Conservation (phyloP, 2,113 vertebrate genomes). For the Eulemur rufifrons region DNA sequence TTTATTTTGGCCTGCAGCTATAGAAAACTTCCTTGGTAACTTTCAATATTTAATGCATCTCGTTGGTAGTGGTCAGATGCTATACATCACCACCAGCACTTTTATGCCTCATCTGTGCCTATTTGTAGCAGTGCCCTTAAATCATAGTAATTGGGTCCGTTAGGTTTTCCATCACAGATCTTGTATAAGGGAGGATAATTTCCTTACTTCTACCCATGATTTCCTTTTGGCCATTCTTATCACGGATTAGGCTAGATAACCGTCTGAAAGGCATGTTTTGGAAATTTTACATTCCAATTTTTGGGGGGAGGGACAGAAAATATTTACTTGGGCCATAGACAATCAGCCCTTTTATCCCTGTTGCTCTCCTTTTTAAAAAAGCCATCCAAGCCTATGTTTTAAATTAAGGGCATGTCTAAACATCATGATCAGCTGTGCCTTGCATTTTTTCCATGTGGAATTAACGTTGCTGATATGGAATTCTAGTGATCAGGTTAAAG, state of each 20-base stretch:
- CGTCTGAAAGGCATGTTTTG: not conserved
- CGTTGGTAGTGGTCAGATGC: not conserved
- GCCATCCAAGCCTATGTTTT: not conserved
- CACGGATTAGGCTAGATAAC: not conserved
- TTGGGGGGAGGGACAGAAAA: not conserved
- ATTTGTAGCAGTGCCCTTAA: slow-evolving; percentile 31
- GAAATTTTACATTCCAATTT: not conserved
- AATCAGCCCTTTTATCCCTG: not conserved
- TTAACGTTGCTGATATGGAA: not conserved
- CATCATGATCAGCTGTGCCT: not conserved
- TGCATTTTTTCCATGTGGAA: not conserved
- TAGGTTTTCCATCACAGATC: slow-evolving; percentile 12
- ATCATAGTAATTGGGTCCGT: slow-evolving; percentile 28
- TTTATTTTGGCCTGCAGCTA: not conserved
- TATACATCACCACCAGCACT: not conserved
- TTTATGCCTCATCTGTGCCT: slow-evolving; percentile 8
- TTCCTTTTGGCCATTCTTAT: slow-evolving; percentile 7
- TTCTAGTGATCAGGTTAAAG: not conserved
- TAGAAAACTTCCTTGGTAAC: not conserved
- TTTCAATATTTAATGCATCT: slow-evolving; percentile 21
- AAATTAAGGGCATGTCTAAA: slow-evolving; percentile 1
- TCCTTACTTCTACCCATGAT: not conserved
- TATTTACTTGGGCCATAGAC: not conserved
- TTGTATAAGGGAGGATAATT: not conserved
- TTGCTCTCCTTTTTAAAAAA: not conserved